These are phyloP conservation scores for Drosophila mojavensis DNA, from an alignment of 1,140 invertebrate genomes.

Conservation along the genomic window DNA sequence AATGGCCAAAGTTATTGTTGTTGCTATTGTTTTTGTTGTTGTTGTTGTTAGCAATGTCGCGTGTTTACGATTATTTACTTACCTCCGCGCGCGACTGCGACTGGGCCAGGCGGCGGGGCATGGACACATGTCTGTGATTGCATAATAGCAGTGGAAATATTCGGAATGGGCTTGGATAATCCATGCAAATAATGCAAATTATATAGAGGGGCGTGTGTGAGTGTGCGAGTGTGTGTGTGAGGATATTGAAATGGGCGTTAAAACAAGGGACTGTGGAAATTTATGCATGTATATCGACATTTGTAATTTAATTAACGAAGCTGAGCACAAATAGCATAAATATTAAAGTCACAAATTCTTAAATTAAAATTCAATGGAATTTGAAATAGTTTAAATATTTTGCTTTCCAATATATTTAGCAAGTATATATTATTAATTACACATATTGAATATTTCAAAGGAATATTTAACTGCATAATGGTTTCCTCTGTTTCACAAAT, in stretches of 20 bases:
- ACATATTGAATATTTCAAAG: too few relatives aligned
- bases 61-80: conserved; percentile 76
- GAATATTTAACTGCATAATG: background rate
- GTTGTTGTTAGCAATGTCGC: conserved; percentile 53
- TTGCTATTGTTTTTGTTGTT: conserved; percentile 16
- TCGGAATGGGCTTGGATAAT: conserved; percentile 17
- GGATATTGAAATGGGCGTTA: background rate
- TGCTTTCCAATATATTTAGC: too few relatives aligned
- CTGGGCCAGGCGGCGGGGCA: background rate
- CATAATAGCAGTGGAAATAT: conserved; percentile 29
- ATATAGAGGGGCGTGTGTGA: conserved; percentile 3
- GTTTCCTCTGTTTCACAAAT: background rate
- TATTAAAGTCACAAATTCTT: conserved; percentile 2
- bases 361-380: background rate
- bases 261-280: conserved; percentile 11
- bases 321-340: background rate
- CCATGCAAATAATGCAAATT: conserved; percentile 45
- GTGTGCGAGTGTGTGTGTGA: background rate
- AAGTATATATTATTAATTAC: too few relatives aligned
- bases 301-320: conserved; percentile 13
- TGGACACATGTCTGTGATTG: conserved; percentile 42
- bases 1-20: conserved; percentile 56
- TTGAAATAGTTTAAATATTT: background rate
- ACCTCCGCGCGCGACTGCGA: conserved; percentile 29
- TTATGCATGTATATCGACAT: conserved; percentile 35